phyloP scores from a whole-genome alignment of 2,888 invertebrate genomes.

The Lumbricus terrestris region DNA sequence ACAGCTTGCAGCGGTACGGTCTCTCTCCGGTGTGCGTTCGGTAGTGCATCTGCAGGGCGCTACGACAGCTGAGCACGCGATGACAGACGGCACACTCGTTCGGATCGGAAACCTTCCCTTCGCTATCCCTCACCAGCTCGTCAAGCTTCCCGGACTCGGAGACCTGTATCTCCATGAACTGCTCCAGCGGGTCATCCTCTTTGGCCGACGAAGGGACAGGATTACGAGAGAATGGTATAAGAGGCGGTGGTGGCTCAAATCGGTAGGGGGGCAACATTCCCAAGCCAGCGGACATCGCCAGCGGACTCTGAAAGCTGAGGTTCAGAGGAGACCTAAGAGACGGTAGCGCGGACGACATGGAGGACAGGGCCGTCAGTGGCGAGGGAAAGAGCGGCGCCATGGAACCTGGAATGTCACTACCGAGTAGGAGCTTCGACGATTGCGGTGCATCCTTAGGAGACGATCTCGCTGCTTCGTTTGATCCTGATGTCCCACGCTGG shows the following conservation, averaged over 20 bases:
- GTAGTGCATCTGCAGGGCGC: slow-evolving; percentile 96
- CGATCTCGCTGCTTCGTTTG: neutral
- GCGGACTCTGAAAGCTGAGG: slow-evolving; percentile 21
- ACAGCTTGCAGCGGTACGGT: slow-evolving; percentile 59
- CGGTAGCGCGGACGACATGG: slow-evolving; percentile 29
- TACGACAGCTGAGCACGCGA: slow-evolving; percentile 91
- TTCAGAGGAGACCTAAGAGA: slow-evolving; percentile 22
- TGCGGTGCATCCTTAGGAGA: neutral
- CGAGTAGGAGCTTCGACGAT: neutral
- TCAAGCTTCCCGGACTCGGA: slow-evolving; percentile 95
- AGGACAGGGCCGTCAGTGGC: slow-evolving; percentile 26
- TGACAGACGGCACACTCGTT: slow-evolving; percentile 98
- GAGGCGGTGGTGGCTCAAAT: slow-evolving; percentile 32
- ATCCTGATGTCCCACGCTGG: neutral
- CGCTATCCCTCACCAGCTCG: slow-evolving; percentile 93
- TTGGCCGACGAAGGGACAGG: slow-evolving; percentile 25
- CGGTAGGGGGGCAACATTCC: slow-evolving; percentile 40
- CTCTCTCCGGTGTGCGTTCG: slow-evolving; percentile 60
- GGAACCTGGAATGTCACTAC: neutral
- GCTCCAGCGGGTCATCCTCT: slow-evolving; percentile 55
- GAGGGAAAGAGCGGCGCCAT: slow-evolving; percentile 11
- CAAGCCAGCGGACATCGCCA: neutral
- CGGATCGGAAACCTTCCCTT: slow-evolving; percentile 83
- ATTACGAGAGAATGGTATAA: slow-evolving; percentile 12
- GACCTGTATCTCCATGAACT: slow-evolving; percentile 86